Evolutionary conservation across 2,113 vertebrate genomes (phyloP).

Genomic region (Stictonetta naevosa): DNA sequence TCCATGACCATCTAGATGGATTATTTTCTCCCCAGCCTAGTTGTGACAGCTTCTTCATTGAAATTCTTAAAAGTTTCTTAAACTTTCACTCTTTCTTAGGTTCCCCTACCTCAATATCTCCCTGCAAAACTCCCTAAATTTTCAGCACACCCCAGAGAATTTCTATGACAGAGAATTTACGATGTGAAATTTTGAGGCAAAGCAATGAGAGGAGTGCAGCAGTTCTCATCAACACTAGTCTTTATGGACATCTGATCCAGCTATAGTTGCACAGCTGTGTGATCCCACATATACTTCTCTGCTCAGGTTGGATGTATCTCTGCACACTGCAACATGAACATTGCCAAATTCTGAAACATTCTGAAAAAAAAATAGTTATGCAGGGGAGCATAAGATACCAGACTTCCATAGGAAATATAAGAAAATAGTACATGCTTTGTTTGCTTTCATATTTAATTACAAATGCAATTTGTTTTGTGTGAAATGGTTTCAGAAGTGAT

Average conservation of each 20-base stretch:
- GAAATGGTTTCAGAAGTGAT: background rate
- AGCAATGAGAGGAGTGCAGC: accelerated
- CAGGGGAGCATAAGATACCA: background rate
- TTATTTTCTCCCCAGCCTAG: background rate
- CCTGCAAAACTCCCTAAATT: background rate
- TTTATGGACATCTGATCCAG: accelerated
- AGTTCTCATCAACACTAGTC: background rate
- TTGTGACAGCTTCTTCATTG: background rate
- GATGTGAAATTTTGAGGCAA: background rate
- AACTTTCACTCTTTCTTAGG: background rate
- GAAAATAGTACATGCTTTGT: background rate
- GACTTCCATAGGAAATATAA: background rate
- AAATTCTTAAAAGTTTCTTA: background rate
- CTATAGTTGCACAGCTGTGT: background rate
- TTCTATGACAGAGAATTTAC: background rate
- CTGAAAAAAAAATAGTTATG: accelerated
- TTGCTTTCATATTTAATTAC: background rate
- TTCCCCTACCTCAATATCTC: background rate
- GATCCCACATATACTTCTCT: background rate
- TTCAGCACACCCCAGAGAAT: background rate
- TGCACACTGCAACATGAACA: background rate
- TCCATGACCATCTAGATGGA: background rate
- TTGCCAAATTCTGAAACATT: background rate
- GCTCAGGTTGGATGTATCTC: background rate
- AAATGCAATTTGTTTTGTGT: background rate